phyloP scores from a whole-genome alignment of 2,113 vertebrate genomes.

The Pelecanus crispus region DNA sequence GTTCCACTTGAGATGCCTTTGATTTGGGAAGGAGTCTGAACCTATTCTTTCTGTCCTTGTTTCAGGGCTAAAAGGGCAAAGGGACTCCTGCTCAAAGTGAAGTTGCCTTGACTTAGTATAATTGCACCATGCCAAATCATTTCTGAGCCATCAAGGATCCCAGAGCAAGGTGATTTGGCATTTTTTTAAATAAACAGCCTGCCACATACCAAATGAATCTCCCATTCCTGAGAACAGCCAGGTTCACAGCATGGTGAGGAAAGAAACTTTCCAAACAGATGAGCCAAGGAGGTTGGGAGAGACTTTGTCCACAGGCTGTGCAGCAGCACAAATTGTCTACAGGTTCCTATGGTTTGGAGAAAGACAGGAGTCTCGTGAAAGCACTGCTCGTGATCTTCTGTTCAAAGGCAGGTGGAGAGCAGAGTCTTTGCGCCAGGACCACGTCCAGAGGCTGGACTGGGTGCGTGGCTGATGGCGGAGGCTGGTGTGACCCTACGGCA shows the following conservation, averaged over 20 bases:
- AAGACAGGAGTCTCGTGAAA: neutral
- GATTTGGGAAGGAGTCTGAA: neutral
- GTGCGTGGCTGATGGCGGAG: neutral
- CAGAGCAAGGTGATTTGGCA: neutral
- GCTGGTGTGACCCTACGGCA: neutral
- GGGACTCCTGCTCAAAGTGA: neutral
- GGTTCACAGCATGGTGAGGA: neutral
- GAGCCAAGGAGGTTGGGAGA: neutral
- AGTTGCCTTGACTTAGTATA: neutral
- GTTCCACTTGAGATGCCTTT: neutral
- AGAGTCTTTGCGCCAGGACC: neutral
- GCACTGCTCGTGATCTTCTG: too few species aligned
- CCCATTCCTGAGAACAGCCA: neutral
- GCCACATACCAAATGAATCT: too few species aligned
- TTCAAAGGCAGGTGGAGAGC: neutral
- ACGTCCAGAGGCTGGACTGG: rapidly evolving
- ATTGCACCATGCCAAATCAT: neutral
- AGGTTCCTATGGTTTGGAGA: neutral
- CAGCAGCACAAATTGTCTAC: neutral
- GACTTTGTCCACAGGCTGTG: neutral
- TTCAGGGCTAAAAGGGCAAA: neutral
- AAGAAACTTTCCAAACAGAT: neutral
- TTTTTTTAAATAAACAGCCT: neutral
- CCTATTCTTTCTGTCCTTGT: neutral
- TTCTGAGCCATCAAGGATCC: neutral